phyloP scores from a whole-genome alignment of 2,113 vertebrate species.

The Numida meleagris region DNA sequence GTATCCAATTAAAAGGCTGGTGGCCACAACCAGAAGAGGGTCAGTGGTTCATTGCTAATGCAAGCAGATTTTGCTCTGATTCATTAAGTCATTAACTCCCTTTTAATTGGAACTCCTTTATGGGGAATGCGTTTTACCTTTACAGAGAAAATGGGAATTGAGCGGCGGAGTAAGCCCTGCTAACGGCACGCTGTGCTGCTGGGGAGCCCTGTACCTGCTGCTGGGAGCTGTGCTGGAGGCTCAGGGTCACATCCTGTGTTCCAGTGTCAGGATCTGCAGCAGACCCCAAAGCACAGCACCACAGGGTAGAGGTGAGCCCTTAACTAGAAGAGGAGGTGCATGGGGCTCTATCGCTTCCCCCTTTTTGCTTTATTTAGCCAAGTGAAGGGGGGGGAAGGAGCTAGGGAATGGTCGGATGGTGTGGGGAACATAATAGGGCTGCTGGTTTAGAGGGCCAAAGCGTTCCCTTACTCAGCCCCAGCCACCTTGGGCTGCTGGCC shows the following conservation, averaged over 20 bases:
- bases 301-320: background rate
- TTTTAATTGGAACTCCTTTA: constrained; percentile 18
- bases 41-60: constrained; percentile 23
- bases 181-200: background rate
- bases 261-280: background rate
- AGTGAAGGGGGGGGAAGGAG: too few relatives aligned
- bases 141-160: background rate
- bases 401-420: background rate
- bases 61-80: background rate
- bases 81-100: constrained; percentile 49
- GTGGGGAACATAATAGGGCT: background rate
- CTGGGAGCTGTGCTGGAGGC: background rate
- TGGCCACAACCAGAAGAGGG: background rate
- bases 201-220: background rate
- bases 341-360: background rate
- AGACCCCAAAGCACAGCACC: background rate
- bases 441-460: background rate
- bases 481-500: background rate
- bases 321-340: background rate
- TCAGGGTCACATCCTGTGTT: background rate
- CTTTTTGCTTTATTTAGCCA: fast-evolving
- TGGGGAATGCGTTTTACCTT: background rate
- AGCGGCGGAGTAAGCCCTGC: background rate
- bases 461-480: background rate
- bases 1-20: background rate